phyloP scores from a whole-genome alignment of 2,888 invertebrate species.

The Pammene fasciana region DNA sequence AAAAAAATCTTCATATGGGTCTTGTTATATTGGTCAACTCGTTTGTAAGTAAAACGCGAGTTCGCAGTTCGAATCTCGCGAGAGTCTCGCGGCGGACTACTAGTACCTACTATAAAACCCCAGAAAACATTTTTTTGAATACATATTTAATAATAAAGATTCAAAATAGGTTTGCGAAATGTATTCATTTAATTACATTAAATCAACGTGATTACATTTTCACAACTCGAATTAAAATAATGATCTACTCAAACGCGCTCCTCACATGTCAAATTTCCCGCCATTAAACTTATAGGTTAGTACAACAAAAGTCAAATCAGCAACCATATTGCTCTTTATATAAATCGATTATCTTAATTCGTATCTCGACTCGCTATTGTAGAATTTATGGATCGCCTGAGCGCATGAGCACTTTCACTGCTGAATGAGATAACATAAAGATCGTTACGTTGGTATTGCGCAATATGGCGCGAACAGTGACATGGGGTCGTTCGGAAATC shows the following conservation, averaged over 20 bases:
- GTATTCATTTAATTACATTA: too few species aligned
- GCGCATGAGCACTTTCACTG: conserved; percentile 24
- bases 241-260: conserved; percentile 20
- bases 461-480: conserved; percentile 40
- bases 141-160: too few species aligned
- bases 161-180: too few species aligned
- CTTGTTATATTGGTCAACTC: too few species aligned
- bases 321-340: conserved; percentile 24
- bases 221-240: conserved; percentile 1
- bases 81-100: too few species aligned
- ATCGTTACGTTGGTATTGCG: conserved; percentile 44
- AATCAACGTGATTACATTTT: too few species aligned
- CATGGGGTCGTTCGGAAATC: conserved; percentile 34
- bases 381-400: conserved; percentile 28
- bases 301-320: conserved; percentile 25
- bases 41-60: too few species aligned
- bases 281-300: conserved; percentile 12
- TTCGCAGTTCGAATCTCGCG: too few species aligned
- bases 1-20: too few species aligned
- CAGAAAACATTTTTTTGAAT: too few species aligned
- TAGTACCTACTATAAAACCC: too few species aligned
- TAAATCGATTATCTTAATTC: conserved; percentile 29
- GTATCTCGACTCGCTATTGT: conserved; percentile 13
- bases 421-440: conserved; percentile 36
- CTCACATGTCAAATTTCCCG: conserved; percentile 22